These are phyloP conservation scores for Sturmia bella DNA, from an alignment of 2,888 invertebrate genomes.

Conservation along the genomic window DNA sequence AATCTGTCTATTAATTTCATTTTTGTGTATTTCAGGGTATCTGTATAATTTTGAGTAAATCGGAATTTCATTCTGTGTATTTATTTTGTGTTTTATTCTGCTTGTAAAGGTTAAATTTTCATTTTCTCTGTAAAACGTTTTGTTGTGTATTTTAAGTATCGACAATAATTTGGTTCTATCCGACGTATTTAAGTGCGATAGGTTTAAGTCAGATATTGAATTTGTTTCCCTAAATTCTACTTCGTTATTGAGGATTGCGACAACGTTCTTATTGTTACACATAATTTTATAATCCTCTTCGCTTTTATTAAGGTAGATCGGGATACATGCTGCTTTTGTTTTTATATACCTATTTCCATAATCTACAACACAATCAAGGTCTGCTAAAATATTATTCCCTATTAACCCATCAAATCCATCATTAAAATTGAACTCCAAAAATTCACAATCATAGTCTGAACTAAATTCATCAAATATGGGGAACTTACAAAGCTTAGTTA, in stretches of 20 bases:
- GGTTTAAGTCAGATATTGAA: slow-evolving; percentile 8
- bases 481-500: slow-evolving; percentile 33
- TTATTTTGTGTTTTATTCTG: slow-evolving; percentile 55
- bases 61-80: slow-evolving; percentile 40
- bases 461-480: slow-evolving; percentile 25
- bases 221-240: slow-evolving; percentile 23
- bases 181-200: slow-evolving; percentile 32
- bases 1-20: no score
- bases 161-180: slow-evolving; percentile 22
- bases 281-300: slow-evolving; percentile 31
- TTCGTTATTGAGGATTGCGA: slow-evolving; percentile 16
- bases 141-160: slow-evolving; percentile 17
- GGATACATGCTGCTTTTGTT: slow-evolving; percentile 5
- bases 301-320: slow-evolving; percentile 23
- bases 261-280: slow-evolving; percentile 5
- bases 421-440: slow-evolving; percentile 26
- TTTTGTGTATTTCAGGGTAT: slow-evolving; percentile 51
- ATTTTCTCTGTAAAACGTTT: slow-evolving; percentile 9
- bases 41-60: slow-evolving; percentile 57
- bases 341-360: slow-evolving; percentile 29
- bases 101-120: slow-evolving; percentile 53
- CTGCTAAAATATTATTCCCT: slow-evolving; percentile 31
- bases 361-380: slow-evolving; percentile 15
- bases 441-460: slow-evolving; percentile 6
- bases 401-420: slow-evolving; percentile 21